These are phyloP conservation scores for Pristionchus exspectatus DNA, from an alignment of 2,888 invertebrate genomes.

Conservation along the genomic window DNA sequence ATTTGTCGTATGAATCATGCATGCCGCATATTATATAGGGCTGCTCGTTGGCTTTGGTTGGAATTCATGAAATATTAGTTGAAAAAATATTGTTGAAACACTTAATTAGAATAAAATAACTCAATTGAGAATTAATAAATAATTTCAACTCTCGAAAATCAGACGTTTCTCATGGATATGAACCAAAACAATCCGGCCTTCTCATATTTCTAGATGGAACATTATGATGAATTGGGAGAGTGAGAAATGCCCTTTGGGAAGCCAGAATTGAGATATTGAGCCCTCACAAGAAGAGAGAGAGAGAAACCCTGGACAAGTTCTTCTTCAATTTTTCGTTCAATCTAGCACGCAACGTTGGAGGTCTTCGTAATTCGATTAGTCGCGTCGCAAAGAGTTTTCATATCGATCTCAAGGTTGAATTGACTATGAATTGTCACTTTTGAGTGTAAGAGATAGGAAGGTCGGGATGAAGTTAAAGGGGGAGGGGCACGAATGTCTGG, in stretches of 20 bases:
- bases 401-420: slow-evolving; percentile 17
- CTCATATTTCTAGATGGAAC: neutral
- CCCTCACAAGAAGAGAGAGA: neutral
- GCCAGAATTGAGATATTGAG: neutral
- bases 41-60: too few species aligned
- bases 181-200: too few species aligned
- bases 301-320: neutral
- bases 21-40: too few species aligned
- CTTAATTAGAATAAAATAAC: too few species aligned
- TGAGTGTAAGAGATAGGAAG: slow-evolving; percentile 10
- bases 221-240: neutral
- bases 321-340: neutral
- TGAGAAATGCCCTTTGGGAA: neutral
- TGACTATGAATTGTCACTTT: neutral
- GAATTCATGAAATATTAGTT: too few species aligned
- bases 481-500: too few species aligned
- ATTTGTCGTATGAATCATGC: too few species aligned
- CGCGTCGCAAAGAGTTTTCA: neutral
- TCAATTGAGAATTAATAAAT: too few species aligned
- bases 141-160: too few species aligned
- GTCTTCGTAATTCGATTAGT: slow-evolving; percentile 41
- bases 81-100: too few species aligned
- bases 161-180: too few species aligned
- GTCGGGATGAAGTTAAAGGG: slow-evolving; percentile 36
- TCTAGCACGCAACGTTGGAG: neutral